These are phyloP conservation scores for Heterodera carotae DNA, from an alignment of 1,140 invertebrate genomes.

Conservation along the genomic window DNA sequence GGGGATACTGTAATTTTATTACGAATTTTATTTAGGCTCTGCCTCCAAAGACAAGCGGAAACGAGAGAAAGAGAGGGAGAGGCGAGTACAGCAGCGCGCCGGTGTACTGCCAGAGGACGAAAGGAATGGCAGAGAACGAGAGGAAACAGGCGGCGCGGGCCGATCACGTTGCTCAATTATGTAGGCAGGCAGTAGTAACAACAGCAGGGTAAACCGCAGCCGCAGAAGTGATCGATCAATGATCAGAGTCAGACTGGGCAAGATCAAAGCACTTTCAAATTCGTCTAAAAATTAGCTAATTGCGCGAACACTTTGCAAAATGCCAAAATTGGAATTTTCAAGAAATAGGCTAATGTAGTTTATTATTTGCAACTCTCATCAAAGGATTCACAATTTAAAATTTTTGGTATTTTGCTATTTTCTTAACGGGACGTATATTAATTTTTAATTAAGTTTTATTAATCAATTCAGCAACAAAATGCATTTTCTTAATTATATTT, in stretches of 20 bases:
- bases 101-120: not conserved
- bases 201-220: too few species aligned
- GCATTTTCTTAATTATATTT: not conserved
- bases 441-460: not conserved
- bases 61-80: slow-evolving; percentile 5
- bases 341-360: too few species aligned
- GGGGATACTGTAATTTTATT: not conserved
- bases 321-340: too few species aligned
- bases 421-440: not conserved
- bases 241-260: too few species aligned
- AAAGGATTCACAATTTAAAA: too few species aligned
- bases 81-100: not conserved
- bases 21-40: not conserved
- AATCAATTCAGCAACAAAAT: not conserved
- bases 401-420: not conserved
- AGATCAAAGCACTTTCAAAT: too few species aligned
- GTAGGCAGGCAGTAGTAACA: not conserved
- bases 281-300: too few species aligned
- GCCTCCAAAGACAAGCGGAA: slow-evolving; percentile 15
- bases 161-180: not conserved
- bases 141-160: not conserved
- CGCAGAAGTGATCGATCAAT: too few species aligned
- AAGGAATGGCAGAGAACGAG: not conserved
- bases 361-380: too few species aligned
- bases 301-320: too few species aligned